A percentile compares a stretch with the other conserved stretches of the same genome.
Evolutionary conservation across 2,113 vertebrate genomes (phyloP).

Genomic region (Mirounga angustirostris): DNA sequence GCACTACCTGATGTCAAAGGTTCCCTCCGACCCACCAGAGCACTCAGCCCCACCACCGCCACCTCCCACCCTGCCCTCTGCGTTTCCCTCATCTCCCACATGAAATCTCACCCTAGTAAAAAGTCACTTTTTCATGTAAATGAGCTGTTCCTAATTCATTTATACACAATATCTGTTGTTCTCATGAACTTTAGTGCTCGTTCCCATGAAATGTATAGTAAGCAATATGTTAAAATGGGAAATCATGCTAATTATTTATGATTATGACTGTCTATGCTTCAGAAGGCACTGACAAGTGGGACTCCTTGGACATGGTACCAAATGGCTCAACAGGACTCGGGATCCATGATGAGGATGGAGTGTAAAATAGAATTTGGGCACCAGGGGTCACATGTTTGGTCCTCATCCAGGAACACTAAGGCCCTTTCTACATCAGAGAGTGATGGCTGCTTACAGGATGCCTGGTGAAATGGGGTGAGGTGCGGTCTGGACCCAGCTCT

Average conservation of each 20-base stretch:
- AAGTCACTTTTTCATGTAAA: background rate
- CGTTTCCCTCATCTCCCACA: background rate
- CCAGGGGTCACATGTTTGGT: background rate
- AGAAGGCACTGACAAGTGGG: background rate
- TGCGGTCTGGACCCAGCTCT: background rate
- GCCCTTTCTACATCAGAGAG: background rate
- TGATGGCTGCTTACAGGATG: background rate
- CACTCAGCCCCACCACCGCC: background rate
- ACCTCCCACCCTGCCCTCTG: background rate
- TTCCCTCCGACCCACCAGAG: background rate
- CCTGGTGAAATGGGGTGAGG: background rate
- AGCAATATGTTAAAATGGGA: background rate
- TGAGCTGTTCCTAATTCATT: background rate
- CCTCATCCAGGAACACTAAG: background rate
- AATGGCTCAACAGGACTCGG: background rate
- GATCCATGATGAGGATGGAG: background rate
- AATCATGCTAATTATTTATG: background rate
- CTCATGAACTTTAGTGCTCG: background rate
- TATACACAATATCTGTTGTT: background rate
- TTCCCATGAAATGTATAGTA: background rate
- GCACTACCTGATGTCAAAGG: background rate
- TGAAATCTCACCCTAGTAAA: background rate
- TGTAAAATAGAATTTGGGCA: background rate
- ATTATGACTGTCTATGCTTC: background rate
- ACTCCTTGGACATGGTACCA: background rate